These are phyloP conservation scores for Drosophila antonietae DNA, from an alignment of 2,888 invertebrate genomes.

Conservation along the genomic window DNA sequence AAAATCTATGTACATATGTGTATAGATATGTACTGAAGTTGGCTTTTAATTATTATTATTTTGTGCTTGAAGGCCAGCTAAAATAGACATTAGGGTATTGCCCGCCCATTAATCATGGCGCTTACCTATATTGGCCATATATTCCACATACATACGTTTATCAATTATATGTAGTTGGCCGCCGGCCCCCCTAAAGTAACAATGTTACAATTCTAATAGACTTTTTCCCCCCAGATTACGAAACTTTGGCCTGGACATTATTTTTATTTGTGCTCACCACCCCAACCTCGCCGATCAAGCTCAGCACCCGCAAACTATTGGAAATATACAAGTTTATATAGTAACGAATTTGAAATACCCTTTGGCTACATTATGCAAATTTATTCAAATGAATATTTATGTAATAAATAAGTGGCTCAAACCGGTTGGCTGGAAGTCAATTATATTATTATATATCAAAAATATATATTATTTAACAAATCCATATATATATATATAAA, in stretches of 20 bases:
- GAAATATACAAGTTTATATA: background rate
- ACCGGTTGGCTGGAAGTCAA: background rate
- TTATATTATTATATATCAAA: no score
- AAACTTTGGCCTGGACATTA: slow-evolving; percentile 33
- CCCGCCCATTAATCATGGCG: slow-evolving; percentile 61
- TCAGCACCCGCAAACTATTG: slow-evolving; percentile 12
- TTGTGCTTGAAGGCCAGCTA: slow-evolving; percentile 31
- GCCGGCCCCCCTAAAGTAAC: background rate
- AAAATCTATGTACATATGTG: background rate
- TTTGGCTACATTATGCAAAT: slow-evolving; percentile 1
- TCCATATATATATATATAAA: no score
- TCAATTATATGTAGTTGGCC: slow-evolving; percentile 34
- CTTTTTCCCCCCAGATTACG: slow-evolving; percentile 51
- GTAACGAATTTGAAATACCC: slow-evolving; percentile 28
- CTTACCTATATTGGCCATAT: slow-evolving; percentile 15
- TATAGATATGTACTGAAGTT: slow-evolving; percentile 14
- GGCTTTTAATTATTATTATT: slow-evolving; percentile 69
- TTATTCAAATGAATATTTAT: background rate
- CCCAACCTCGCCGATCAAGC: slow-evolving; percentile 2
- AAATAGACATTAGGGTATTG: slow-evolving; percentile 25
- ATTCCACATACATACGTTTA: slow-evolving; percentile 23
- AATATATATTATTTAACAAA: no score
- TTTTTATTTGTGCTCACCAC: slow-evolving; percentile 42
- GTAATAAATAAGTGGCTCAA: background rate
- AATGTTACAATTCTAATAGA: slow-evolving; percentile 45